phyloP scores from a whole-genome alignment of 2,113 vertebrate genomes.

The Choloepus hoffmanni region DNA sequence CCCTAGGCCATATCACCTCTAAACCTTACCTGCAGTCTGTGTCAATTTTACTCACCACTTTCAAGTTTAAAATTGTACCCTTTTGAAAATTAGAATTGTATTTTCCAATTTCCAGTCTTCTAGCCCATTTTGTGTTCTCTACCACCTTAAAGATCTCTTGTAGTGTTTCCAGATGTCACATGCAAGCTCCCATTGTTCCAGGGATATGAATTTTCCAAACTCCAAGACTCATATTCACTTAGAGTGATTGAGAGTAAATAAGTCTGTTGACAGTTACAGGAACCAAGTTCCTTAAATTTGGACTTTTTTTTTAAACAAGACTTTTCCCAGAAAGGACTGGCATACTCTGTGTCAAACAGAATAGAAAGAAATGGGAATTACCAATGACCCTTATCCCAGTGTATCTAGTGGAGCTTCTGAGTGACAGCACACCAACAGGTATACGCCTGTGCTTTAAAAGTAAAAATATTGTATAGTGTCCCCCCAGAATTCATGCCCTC shows the following conservation, averaged over 20 bases:
- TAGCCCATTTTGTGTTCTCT: neutral
- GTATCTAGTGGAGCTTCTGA: neutral
- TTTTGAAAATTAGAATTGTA: constrained; percentile 50
- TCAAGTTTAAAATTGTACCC: neutral
- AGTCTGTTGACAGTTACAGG: constrained; percentile 59
- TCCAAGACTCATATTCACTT: constrained; percentile 53
- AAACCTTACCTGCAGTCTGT: neutral
- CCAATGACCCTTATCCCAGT: constrained; percentile 22
- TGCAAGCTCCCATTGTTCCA: constrained; percentile 28
- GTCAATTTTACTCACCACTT: neutral
- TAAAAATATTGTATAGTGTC: neutral
- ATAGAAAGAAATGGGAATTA: constrained; percentile 35
- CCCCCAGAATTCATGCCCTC: too few relatives aligned
- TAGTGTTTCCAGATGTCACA: constrained; percentile 61
- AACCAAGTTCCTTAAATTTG: constrained; percentile 62
- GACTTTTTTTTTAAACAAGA: constrained; percentile 19
- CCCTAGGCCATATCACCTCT: neutral
- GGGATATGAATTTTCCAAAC: constrained; percentile 55
- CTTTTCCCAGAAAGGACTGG: constrained; percentile 55
- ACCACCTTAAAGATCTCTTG: constrained; percentile 2
- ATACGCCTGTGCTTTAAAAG: constrained; percentile 16
- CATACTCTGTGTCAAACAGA: constrained; percentile 50
- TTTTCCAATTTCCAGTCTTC: constrained; percentile 63
- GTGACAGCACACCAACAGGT: neutral
- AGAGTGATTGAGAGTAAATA: constrained; percentile 36